Percentiles rank a stretch among this genome's conserved stretches.
These are phyloP conservation scores for Myiopsitta monachus DNA, from an alignment of 2,113 vertebrate species.

Conservation along the genomic window DNA sequence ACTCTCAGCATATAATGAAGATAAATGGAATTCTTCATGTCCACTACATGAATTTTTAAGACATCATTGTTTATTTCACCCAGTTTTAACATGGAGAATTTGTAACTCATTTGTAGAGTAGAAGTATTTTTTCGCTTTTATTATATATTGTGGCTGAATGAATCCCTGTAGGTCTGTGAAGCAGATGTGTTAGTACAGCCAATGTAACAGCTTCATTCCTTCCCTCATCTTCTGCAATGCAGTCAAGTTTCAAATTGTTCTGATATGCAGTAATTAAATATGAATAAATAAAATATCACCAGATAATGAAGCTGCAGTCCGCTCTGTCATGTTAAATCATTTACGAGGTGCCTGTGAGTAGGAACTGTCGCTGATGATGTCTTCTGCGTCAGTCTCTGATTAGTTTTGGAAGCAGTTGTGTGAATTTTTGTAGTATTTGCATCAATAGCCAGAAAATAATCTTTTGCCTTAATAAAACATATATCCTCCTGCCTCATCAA, in stretches of 20 bases:
- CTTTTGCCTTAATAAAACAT: background rate
- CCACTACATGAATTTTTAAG: constrained; percentile 34
- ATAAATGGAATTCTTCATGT: constrained; percentile 59
- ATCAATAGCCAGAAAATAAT: background rate
- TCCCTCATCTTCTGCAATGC: constrained; percentile 44
- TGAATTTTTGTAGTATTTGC: background rate
- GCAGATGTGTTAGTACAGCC: constrained; percentile 63
- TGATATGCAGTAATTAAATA: constrained; percentile 58
- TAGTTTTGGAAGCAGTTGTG: background rate
- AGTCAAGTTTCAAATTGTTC: constrained; percentile 25
- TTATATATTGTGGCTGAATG: constrained; percentile 32
- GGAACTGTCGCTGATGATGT: background rate
- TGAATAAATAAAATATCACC: constrained; percentile 54
- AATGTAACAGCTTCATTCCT: constrained; percentile 33
- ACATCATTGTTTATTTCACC: constrained; percentile 46
- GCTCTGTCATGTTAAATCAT: constrained; percentile 51
- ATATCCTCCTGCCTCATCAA: background rate
- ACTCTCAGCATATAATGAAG: constrained; percentile 44
- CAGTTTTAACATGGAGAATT: constrained; percentile 43
- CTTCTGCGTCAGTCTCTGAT: background rate
- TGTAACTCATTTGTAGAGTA: constrained; percentile 61
- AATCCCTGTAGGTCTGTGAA: constrained; percentile 61
- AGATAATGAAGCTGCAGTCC: constrained; percentile 55
- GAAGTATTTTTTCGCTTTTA: constrained; percentile 35
- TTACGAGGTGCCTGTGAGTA: constrained; percentile 46